Base-by-base conservation (phyloP, 1,140 invertebrate species). In the Monomorium pharaonis region DNA sequence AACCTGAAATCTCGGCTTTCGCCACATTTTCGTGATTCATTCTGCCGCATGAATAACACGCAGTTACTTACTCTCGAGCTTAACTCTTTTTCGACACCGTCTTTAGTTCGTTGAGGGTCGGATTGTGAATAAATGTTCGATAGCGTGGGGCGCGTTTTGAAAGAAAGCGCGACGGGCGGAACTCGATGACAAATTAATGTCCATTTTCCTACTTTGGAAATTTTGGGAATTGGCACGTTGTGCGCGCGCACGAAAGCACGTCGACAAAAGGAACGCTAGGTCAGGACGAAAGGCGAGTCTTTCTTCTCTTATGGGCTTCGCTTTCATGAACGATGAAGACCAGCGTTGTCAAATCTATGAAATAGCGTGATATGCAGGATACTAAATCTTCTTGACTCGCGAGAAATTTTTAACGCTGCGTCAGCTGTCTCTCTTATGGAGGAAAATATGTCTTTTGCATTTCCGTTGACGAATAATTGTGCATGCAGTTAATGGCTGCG, bases 151-250 rank as follows among this genome's bases (percentile, higher is more conserved):
- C 37, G 63, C 4, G 49, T 49, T 47, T 12, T 33, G 63, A 85
- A 65, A 54, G 47, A 1, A 49, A 14, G 24, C 24, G 16, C 54
- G 18, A 12, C 18, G n/a, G 14, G n/a, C 16, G 42, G 9, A 21
- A 16, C 44, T 49, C 9, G 14, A 75, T 85, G 63, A 88, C 78
- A 85, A 67, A 75, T 86, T 80, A 69, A 80, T 60, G 63, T 77
- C 24, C 42, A 30, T 65, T 63, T 63, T 37, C 12, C 7, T 6
- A 6, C 24, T n/a, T 21, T 80, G 75, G 9, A 69, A 67, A 78
- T 86, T 80, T 80, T 67, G 58, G 49, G 12, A 37, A 63, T 14
- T 18, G 24, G 33, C 42, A 14, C 30, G 24, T 72, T 77, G 37
- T 44, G 9, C 10, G 30, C 24, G 16, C 21, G 18, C 9, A 14